Percentiles rank a stretch among this genome's conserved stretches.
These are phyloP conservation scores for Piprites chloris DNA, from an alignment of 2,113 vertebrate genomes.

Conservation along the genomic window DNA sequence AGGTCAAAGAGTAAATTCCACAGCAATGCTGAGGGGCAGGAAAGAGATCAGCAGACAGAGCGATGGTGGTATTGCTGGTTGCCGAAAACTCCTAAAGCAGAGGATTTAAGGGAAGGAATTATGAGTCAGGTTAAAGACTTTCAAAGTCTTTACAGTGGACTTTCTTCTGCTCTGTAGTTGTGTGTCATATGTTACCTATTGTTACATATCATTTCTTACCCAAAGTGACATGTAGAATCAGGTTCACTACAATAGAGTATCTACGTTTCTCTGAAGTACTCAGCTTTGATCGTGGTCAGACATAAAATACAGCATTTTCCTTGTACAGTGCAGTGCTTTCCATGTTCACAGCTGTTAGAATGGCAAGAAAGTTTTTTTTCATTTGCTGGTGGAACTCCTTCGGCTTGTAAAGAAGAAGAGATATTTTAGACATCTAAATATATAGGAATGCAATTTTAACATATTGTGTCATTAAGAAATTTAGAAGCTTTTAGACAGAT, in stretches of 20 bases:
- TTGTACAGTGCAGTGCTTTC: background rate
- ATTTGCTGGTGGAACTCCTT: conserved; percentile 35
- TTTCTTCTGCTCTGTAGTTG: background rate
- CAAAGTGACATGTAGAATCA: background rate
- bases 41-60: background rate
- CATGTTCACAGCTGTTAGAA: background rate
- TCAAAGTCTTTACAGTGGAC: background rate
- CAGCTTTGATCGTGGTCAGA: background rate
- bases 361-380: background rate
- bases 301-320: background rate
- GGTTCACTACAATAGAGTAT: background rate
- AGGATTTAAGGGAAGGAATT: background rate
- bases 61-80: background rate
- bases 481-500: conserved; percentile 78
- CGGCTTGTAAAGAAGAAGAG: conserved; percentile 60
- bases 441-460: conserved; percentile 76
- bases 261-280: background rate
- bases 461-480: conserved; percentile 81
- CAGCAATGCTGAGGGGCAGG: background rate
- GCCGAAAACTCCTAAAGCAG: background rate
- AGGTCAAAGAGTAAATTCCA: background rate
- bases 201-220: rapidly evolving
- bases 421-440: conserved; percentile 73
- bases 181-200: rapidly evolving
- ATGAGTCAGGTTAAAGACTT: background rate